Conservation (phyloP, 2,797 vertebrate genomes). For the Moxostoma hubbsi region DNA sequence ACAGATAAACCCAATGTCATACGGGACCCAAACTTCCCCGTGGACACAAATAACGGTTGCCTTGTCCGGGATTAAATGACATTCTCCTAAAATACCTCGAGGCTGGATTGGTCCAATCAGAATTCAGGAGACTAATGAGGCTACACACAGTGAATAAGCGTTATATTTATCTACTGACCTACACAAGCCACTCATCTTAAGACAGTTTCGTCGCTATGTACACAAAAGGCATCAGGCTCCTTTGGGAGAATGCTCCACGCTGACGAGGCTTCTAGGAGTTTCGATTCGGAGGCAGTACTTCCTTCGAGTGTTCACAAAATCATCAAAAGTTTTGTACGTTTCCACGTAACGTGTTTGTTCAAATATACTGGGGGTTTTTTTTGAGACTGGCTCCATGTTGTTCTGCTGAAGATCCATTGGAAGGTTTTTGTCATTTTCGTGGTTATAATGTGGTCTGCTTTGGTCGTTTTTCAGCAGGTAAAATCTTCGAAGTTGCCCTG, state of each 20-base stretch:
- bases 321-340: conserved; percentile 56
- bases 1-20: conserved; percentile 12
- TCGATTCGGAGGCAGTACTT: conserved; percentile 74
- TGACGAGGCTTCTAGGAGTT: conserved; percentile 64
- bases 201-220: conserved; percentile 64
- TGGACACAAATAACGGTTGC: neutral
- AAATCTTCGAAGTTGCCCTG: conserved; percentile 99
- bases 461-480: conserved; percentile 88
- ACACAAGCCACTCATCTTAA: conserved; percentile 61
- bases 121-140: conserved; percentile 67
- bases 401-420: conserved; percentile 35
- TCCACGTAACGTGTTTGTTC: conserved; percentile 61
- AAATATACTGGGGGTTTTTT: conserved; percentile 36
- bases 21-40: neutral
- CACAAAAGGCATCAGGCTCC: conserved; percentile 71
- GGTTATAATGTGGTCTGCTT: conserved; percentile 72
- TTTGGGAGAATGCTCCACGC: conserved; percentile 51
- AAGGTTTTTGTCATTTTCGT: conserved; percentile 58
- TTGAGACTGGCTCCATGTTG: neutral
- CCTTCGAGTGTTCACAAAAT: conserved; percentile 56
- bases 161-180: conserved; percentile 62
- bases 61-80: conserved; percentile 61
- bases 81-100: conserved; percentile 70
- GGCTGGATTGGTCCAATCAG: conserved; percentile 53
- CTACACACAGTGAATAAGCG: conserved; percentile 76